These are phyloP conservation scores for Prionace glauca DNA, from an alignment of 2,797 vertebrate genomes.

Conservation along the genomic window DNA sequence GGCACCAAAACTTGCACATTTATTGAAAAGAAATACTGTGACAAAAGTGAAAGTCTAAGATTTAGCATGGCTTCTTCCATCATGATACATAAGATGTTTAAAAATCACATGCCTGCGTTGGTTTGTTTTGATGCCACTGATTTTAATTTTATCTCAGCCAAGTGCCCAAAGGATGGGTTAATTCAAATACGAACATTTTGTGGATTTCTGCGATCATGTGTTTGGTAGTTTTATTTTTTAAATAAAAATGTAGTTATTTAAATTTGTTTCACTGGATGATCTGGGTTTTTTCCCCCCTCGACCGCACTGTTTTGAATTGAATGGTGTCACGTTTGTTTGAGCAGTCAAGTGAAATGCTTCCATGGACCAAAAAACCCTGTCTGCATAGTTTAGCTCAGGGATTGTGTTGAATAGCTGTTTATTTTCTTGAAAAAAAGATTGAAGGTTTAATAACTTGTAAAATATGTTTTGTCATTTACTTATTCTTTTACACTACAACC, in stretches of 20 bases:
- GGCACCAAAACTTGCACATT: neutral
- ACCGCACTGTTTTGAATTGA: neutral
- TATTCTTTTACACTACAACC: neutral
- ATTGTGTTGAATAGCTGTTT: neutral
- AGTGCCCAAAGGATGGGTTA: neutral
- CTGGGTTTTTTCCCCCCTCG: neutral
- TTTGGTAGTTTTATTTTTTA: neutral
- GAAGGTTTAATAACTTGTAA: neutral
- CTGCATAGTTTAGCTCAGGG: neutral
- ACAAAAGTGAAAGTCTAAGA: neutral
- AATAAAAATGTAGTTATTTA: slow-evolving; percentile 8
- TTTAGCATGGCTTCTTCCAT: neutral
- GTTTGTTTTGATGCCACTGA: neutral
- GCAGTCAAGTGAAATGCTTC: neutral
- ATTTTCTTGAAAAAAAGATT: neutral
- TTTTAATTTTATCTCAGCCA: neutral
- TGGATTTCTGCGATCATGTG: slow-evolving; percentile 3
- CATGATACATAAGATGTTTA: neutral
- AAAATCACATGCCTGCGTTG: neutral
- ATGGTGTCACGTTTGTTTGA: neutral
- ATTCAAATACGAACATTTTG: neutral
- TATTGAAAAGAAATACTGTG: neutral
- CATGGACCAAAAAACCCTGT: neutral
- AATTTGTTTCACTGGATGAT: neutral
- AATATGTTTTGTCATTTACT: neutral